Base-by-base conservation (phyloP, 1,140 invertebrate species). In the Homalodisca vitripennis region DNA sequence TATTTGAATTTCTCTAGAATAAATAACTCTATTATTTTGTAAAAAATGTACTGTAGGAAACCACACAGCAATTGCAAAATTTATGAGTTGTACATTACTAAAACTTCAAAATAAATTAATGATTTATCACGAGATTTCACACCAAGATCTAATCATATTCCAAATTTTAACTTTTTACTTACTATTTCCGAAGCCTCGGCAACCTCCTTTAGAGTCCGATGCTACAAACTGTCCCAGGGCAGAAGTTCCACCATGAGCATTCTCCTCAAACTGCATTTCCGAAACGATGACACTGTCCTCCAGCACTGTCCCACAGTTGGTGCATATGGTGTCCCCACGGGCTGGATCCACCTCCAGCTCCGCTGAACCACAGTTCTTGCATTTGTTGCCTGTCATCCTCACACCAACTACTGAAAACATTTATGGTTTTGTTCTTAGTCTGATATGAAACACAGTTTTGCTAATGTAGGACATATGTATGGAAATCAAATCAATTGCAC, bases 241-340 rank as follows among this genome's bases (percentile, higher is more conserved):
- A 70, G 89, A 92, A 55, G 90, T 86, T 57, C 91, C 91, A 22
- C 97, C 97, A 78, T 91, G 89, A 22, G 92, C 88, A 79, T 92
- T 91, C 81, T 99, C 97, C 80, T 96, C 91, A 79, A 98, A 99
- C 78, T 97, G 93, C 63, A 98, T 89, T 80, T 99, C 97, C 2
- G 93, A 93, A 27, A 99, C 95, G 77, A 99, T 99, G 60, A 96
- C 89, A 75, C 93, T 95, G 74, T 98, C 95, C 78, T 98, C 97
- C 1, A 99, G 79, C 1, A 99, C 97, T 32, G 92, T 90, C 51
- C 97, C 98, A 84, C 98, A 99, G 74, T 90, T 89, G 32, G 92
- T 98, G 82, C 98, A 99, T 0, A 98, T 94, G 46, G 94, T 92
- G 87, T 98, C 95, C 55, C 96, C 97, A 76, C 95, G 82, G 34